Conservation (phyloP, 2,888 invertebrate genomes). For the Caenorhabditis macrosperma region DNA sequence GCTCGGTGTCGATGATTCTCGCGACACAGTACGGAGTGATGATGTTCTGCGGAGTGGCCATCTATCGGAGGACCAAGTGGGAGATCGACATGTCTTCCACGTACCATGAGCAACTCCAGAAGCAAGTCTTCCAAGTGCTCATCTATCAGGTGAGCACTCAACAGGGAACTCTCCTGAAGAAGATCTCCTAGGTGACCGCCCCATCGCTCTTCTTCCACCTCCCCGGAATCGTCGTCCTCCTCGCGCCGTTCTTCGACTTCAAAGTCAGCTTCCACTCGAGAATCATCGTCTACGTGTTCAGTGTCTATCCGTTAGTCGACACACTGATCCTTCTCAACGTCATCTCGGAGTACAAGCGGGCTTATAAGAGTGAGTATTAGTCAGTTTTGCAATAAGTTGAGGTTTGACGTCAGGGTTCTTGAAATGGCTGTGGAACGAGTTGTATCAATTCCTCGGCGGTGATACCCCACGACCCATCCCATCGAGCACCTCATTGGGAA, state of each 20-base stretch:
- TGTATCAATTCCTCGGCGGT: background rate
- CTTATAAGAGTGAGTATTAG: conserved; percentile 16
- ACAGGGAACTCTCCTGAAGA: background rate
- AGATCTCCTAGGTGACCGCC: background rate
- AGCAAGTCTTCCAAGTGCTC: conserved; percentile 31
- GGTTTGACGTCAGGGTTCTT: background rate
- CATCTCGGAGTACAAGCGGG: conserved; percentile 25
- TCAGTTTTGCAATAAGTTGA: background rate
- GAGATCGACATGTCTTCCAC: conserved; percentile 9
- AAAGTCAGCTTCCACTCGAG: conserved; percentile 28
- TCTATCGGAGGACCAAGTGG: conserved; percentile 17
- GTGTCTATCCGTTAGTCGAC: conserved; percentile 30
- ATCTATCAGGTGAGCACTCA: conserved; percentile 10
- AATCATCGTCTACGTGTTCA: conserved; percentile 32
- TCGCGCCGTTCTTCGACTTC: conserved; percentile 29
- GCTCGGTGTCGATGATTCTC: background rate
- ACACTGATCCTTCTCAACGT: conserved; percentile 17
- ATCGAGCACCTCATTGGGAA: background rate
- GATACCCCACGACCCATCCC: background rate
- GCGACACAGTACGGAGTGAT: conserved; percentile 15
- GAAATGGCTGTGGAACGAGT: background rate
- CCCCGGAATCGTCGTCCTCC: conserved; percentile 13
- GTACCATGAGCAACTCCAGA: conserved; percentile 25
- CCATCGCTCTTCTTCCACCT: conserved; percentile 33
- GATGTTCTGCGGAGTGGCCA: conserved; percentile 16